These are phyloP conservation scores for Nettapus auritus DNA, from an alignment of 2,113 vertebrate genomes.

Conservation along the genomic window DNA sequence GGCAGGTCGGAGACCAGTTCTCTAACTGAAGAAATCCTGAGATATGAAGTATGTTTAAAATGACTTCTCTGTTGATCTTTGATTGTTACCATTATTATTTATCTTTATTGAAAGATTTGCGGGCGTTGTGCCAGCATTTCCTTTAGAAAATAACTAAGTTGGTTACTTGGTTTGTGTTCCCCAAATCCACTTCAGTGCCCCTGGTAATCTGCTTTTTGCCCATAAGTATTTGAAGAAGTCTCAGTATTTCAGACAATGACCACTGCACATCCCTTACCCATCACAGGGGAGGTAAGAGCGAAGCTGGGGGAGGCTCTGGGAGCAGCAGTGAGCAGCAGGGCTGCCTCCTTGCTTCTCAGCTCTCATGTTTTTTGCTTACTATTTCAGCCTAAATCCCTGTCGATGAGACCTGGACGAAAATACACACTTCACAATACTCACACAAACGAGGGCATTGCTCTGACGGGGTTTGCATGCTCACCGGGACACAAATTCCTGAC, in stretches of 20 bases:
- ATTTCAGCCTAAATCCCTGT: neutral
- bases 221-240: neutral
- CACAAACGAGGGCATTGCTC: neutral
- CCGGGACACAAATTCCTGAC: neutral
- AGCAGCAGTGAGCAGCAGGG: neutral
- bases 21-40: neutral
- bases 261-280: neutral
- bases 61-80: neutral
- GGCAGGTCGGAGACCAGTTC: neutral
- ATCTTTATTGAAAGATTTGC: neutral
- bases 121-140: neutral
- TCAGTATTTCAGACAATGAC: neutral
- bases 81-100: neutral
- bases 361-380: neutral
- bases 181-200: neutral
- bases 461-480: no score
- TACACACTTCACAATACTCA: neutral
- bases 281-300: neutral
- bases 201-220: neutral
- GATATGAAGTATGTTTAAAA: neutral
- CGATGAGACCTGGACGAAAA: neutral
- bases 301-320: neutral
- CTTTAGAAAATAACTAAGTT: slow-evolving; percentile 1
- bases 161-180: neutral
- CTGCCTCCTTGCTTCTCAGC: neutral